These are phyloP conservation scores for Apogon hyalosoma DNA, from an alignment of 2,797 vertebrate species.

Conservation along the genomic window DNA sequence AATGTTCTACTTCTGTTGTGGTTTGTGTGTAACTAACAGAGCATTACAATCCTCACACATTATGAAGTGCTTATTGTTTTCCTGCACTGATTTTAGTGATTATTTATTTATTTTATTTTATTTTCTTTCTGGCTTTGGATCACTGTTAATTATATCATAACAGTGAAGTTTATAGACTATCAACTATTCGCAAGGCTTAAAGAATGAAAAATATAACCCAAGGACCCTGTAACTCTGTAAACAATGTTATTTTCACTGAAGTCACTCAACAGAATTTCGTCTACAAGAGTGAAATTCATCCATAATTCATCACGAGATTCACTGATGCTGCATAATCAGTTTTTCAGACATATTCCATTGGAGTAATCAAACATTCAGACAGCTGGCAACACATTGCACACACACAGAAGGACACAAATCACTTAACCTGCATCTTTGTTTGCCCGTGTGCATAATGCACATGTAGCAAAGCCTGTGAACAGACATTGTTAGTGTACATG, in stretches of 20 bases:
- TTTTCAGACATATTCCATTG: constrained; percentile 67
- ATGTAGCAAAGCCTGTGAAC: constrained; percentile 1
- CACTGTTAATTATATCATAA: constrained; percentile 49
- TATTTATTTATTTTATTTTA: too few species aligned
- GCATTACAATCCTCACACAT: constrained; percentile 9
- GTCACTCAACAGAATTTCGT: constrained; percentile 60
- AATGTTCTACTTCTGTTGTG: not conserved
- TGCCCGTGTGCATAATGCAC: constrained; percentile 8
- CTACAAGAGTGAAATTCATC: constrained; percentile 60
- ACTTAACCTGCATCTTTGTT: constrained; percentile 42
- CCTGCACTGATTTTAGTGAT: constrained; percentile 8
- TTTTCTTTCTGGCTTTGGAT: constrained; percentile 33
- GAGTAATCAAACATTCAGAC: constrained; percentile 70
- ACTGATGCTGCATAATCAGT: constrained; percentile 71
- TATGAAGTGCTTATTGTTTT: constrained; percentile 1
- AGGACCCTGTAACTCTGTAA: constrained; percentile 60
- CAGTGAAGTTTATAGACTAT: constrained; percentile 46
- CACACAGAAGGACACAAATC: constrained; percentile 61
- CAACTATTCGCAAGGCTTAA: constrained; percentile 45
- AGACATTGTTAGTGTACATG: not conserved
- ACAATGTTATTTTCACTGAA: constrained; percentile 54
- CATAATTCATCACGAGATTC: constrained; percentile 74
- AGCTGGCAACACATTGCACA: constrained; percentile 53
- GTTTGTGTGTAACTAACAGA: constrained; percentile 12
- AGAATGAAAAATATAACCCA: constrained; percentile 55